Evolutionary conservation across 2,113 vertebrate species (phyloP).

Genomic region (Oriolus oriolus): DNA sequence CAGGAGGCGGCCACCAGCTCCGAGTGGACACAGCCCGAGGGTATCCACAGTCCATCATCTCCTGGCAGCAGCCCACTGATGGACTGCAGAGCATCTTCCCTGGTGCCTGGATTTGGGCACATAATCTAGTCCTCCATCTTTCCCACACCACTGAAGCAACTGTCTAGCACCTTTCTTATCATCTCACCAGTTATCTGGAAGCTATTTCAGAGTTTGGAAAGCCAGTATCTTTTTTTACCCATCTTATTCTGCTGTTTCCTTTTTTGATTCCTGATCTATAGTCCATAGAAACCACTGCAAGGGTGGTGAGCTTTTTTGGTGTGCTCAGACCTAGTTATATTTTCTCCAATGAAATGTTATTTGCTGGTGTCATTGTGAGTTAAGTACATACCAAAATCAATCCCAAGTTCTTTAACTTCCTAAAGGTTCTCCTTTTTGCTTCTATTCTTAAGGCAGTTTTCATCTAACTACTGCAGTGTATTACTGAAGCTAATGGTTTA

Average conservation of each 20-base stretch:
- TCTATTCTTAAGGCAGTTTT: background rate
- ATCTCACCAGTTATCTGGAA: background rate
- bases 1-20: background rate
- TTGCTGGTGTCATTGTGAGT: background rate
- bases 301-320: background rate
- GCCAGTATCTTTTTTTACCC: background rate
- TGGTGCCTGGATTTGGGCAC: background rate
- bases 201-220: background rate
- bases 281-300: background rate
- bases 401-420: background rate
- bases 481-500: background rate
- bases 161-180: background rate
- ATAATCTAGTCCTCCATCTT: background rate
- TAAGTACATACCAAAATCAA: background rate
- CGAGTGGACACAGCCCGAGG: background rate
- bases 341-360: background rate
- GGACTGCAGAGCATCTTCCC: background rate
- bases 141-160: background rate
- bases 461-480: background rate
- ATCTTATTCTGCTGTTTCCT: background rate
- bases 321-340: background rate
- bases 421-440: background rate
- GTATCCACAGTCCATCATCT: background rate
- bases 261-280: background rate
- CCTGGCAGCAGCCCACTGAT: rapidly evolving